Conservation (phyloP, 2,113 vertebrate genomes). For the Actenoides hombroni region DNA sequence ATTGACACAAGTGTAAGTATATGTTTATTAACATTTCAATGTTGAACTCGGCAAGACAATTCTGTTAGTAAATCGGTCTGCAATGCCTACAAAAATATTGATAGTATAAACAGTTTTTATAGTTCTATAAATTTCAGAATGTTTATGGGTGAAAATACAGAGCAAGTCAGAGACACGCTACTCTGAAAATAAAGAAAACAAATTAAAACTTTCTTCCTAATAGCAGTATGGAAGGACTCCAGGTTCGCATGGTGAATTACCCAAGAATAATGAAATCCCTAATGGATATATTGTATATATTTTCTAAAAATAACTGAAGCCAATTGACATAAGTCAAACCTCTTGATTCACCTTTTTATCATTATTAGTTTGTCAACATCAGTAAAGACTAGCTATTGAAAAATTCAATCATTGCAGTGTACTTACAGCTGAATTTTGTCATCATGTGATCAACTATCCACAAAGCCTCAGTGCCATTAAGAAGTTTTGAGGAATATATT, state of each 20-base stretch:
- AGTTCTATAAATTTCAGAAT: background rate
- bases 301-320: slow-evolving; percentile 3
- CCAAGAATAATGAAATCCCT: background rate
- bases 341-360: background rate
- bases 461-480: slow-evolving; percentile 61
- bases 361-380: slow-evolving; percentile 5
- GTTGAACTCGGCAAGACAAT: slow-evolving; percentile 12
- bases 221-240: background rate
- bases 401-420: slow-evolving; percentile 59
- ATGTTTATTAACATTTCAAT: slow-evolving; percentile 51
- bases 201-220: background rate
- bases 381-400: slow-evolving; percentile 41
- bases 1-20: slow-evolving; percentile 9
- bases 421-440: slow-evolving; percentile 65
- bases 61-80: background rate
- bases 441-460: slow-evolving; percentile 68
- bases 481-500: slow-evolving; percentile 64
- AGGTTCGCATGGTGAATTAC: background rate
- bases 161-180: background rate
- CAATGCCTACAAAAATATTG: background rate
- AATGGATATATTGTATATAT: background rate
- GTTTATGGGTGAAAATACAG: background rate
- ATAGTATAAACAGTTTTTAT: background rate
- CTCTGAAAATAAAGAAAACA: background rate
- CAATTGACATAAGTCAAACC: background rate